Base-by-base conservation (phyloP, 2,113 vertebrate genomes). In the Pachycephala philippinensis region DNA sequence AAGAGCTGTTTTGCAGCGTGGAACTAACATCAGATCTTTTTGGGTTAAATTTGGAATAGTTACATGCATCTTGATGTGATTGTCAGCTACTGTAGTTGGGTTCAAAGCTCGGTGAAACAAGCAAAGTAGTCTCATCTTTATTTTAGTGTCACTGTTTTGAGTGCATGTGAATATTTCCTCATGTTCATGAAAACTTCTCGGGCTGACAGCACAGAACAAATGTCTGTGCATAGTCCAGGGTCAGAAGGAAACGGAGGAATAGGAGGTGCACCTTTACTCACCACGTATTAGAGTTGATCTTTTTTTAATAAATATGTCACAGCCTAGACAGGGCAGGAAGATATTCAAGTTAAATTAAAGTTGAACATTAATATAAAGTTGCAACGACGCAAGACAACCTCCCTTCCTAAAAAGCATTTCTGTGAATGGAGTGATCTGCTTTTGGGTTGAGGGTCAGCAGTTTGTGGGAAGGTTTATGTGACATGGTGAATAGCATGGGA, bases 71-170 rank as follows among this genome's bases (percentile, higher is more conserved):
- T 83, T 49, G 50, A 37, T 50, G 30, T 47, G 74, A 40, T 60
- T 85, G 27, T 49, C 69, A 87, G 60, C 56, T 78, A 60, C 71
- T 56, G 35, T 40, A 65, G 44, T 21, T 76, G 66, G 42, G 56
- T 82, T 96, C 90, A 95, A 65, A 88, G 63, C 85, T 90, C 5
- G 0, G 54, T 84, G 84, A 87, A 93, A 81, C 68, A 82, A 56
- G 37, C 19, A 56, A 89, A 89, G 28, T 10, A n/a, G 4, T 81
- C 74, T 78, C 61, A 71, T 94, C 18, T 87, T 90, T 95, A 79
- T 90, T 93, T 95, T 66, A 89, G n/a, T 61, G 15, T 61, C 70
- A 23, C 61, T 79, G 9, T 70, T 90, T 77, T 93, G 52, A 37
- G 24, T 70, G 42, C 39, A 23, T 59, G 50, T 45, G 68, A 77